Conservation (phyloP, 2,888 invertebrate genomes). For the Napeogenes inachia region DNA sequence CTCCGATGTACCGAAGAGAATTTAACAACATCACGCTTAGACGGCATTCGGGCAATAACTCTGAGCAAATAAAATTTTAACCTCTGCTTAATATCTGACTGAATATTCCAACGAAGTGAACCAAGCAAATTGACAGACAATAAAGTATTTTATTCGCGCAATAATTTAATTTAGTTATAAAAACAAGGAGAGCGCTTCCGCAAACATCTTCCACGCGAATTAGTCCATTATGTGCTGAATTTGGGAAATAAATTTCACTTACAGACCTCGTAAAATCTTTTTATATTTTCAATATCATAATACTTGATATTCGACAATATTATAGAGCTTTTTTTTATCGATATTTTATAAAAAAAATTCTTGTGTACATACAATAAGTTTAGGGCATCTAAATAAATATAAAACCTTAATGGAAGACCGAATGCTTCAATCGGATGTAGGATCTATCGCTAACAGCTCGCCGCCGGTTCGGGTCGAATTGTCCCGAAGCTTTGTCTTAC, state of each 20-base stretch:
- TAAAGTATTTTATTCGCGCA: slow-evolving; percentile 75
- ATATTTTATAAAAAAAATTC: no score
- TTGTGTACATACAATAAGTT: no score
- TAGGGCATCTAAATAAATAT: no score
- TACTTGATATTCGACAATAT: slow-evolving; percentile 7
- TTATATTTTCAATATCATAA: slow-evolving; percentile 33
- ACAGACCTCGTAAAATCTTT: slow-evolving; percentile 52
- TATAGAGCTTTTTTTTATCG: no score
- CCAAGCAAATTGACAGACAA: slow-evolving; percentile 73
- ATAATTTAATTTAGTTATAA: slow-evolving; percentile 75
- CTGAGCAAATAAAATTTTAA: slow-evolving; percentile 73
- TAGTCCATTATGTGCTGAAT: slow-evolving; percentile 69
- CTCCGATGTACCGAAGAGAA: slow-evolving; percentile 51
- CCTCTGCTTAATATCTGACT: slow-evolving; percentile 74
- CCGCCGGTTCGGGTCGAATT: slow-evolving; percentile 24
- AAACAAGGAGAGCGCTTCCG: slow-evolving; percentile 56
- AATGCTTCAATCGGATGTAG: slow-evolving; percentile 18
- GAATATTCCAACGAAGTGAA: slow-evolving; percentile 56
- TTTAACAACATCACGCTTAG: slow-evolving; percentile 56
- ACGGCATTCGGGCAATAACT: slow-evolving; percentile 59
- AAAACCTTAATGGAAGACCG: background rate
- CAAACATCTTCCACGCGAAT: slow-evolving; percentile 71
- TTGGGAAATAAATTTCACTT: slow-evolving; percentile 61
- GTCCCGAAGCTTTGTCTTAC: slow-evolving; percentile 66
- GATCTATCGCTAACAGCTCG: slow-evolving; percentile 26